phyloP scores from a whole-genome alignment of 2,888 invertebrate species.

The Falcaria lacertinaria region DNA sequence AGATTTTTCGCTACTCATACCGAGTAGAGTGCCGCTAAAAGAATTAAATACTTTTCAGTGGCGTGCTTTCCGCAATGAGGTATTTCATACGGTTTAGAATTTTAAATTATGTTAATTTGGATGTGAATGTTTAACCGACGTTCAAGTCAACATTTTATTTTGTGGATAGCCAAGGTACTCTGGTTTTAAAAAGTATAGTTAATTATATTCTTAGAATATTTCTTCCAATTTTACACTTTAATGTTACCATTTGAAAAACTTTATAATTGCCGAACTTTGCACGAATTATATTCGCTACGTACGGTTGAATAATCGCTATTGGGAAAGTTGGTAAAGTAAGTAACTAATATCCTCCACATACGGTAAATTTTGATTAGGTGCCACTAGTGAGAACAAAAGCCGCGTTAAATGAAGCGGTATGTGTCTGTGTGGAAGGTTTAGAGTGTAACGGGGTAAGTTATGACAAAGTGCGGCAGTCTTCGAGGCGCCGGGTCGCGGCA shows the following conservation, averaged over 20 bases:
- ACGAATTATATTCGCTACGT: background rate
- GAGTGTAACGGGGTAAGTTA: slow-evolving; percentile 56
- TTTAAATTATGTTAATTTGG: slow-evolving; percentile 63
- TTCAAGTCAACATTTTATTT: slow-evolving; percentile 32
- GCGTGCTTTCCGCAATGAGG: slow-evolving; percentile 53
- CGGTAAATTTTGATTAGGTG: slow-evolving; percentile 42
- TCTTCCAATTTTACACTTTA: no score
- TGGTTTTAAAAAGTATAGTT: no score
- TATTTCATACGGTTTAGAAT: slow-evolving; percentile 64
- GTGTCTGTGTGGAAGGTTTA: slow-evolving; percentile 29
- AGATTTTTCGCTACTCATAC: slow-evolving; percentile 44
- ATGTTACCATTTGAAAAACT: no score
- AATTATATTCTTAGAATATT: no score
- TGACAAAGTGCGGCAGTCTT: slow-evolving; percentile 62
- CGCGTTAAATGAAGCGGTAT: slow-evolving; percentile 49
- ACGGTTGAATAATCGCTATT: slow-evolving; percentile 2
- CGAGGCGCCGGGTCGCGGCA: slow-evolving; percentile 36
- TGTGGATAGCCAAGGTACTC: background rate
- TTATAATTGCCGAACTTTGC: no score
- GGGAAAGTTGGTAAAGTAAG: slow-evolving; percentile 3
- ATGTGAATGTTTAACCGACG: slow-evolving; percentile 37
- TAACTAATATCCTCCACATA: slow-evolving; percentile 16
- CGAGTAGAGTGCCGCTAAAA: slow-evolving; percentile 46
- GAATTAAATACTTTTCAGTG: slow-evolving; percentile 62
- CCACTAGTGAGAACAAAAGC: slow-evolving; percentile 47